A percentile compares a stretch with the other conserved stretches of the same genome.
Conservation (phyloP, 2,888 invertebrate genomes). For the Dendrolimus houi region DNA sequence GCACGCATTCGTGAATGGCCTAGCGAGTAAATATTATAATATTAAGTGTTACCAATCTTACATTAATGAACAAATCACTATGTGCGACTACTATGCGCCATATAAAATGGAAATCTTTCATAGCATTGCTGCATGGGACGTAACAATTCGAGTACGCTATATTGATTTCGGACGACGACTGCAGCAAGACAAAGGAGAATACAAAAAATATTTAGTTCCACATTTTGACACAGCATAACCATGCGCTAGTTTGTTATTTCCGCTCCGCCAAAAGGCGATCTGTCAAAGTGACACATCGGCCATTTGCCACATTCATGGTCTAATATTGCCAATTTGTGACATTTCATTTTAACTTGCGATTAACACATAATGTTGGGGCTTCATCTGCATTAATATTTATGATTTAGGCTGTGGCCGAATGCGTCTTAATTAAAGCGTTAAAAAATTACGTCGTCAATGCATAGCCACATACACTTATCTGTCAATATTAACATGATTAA, state of each 20-base stretch:
- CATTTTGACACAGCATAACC: slow-evolving; percentile 30
- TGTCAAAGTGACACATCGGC: neutral
- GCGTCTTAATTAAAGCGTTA: no score
- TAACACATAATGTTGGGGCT: no score
- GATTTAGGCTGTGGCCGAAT: no score
- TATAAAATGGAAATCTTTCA: slow-evolving; percentile 70
- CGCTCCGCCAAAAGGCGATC: neutral
- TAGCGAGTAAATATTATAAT: slow-evolving; percentile 69
- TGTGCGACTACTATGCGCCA: slow-evolving; percentile 75
- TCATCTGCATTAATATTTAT: no score
- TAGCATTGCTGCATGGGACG: slow-evolving; percentile 76
- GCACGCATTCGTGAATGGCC: slow-evolving; percentile 62
- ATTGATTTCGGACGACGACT: slow-evolving; percentile 70
- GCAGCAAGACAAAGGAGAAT: slow-evolving; percentile 45
- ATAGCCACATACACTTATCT: no score
- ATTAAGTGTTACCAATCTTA: slow-evolving; percentile 76
- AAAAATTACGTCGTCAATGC: no score
- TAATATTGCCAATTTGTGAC: neutral
- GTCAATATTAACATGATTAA: no score
- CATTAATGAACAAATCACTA: slow-evolving; percentile 77
- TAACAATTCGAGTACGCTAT: slow-evolving; percentile 68
- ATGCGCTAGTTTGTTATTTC: slow-evolving; percentile 31
- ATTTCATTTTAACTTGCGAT: neutral
- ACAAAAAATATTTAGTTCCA: slow-evolving; percentile 48
- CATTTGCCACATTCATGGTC: neutral